phyloP scores from a whole-genome alignment of 2,888 invertebrate species.

The Geophilus truncorum region DNA sequence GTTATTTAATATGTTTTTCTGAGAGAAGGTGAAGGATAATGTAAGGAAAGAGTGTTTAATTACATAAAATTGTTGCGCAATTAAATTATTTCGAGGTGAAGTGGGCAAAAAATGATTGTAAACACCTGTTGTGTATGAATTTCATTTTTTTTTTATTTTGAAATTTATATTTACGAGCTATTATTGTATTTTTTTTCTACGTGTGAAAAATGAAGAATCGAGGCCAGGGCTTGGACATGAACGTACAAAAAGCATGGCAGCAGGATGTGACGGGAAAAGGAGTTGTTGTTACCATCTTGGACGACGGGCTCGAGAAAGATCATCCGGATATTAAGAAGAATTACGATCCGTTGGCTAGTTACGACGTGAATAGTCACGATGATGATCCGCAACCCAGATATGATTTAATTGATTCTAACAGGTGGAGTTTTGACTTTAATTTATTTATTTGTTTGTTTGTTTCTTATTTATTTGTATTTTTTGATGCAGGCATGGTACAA shows the following conservation, averaged over 20 bases:
- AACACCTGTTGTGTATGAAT: no score
- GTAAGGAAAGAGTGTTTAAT: no score
- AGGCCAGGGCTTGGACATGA: constrained; percentile 91
- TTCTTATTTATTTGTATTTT: no score
- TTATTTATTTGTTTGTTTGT: no score
- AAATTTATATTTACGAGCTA: no score
- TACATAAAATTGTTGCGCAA: no score
- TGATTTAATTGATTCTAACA: constrained; percentile 92
- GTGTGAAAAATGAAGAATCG: constrained; percentile 55
- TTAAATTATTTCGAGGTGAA: no score
- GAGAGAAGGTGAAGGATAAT: no score
- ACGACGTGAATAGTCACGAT: constrained; percentile 95
- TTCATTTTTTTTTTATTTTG: not conserved
- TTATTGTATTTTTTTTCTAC: constrained; percentile 37
- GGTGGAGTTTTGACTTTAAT: no score
- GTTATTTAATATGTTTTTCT: no score
- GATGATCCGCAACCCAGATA: constrained; percentile 96
- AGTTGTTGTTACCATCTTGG: constrained; percentile 92
- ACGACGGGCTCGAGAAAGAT: constrained; percentile 92
- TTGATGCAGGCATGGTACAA: constrained; percentile 69
- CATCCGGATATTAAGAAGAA: constrained; percentile 88
- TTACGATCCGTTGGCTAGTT: constrained; percentile 92
- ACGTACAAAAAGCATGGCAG: constrained; percentile 91
- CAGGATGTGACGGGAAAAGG: constrained; percentile 90
- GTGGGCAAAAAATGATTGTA: no score